Percentiles rank a stretch among this genome's conserved stretches.
These are phyloP conservation scores for Propithecus perrieri DNA, from an alignment of 2,797 vertebrate species.

Conservation along the genomic window DNA sequence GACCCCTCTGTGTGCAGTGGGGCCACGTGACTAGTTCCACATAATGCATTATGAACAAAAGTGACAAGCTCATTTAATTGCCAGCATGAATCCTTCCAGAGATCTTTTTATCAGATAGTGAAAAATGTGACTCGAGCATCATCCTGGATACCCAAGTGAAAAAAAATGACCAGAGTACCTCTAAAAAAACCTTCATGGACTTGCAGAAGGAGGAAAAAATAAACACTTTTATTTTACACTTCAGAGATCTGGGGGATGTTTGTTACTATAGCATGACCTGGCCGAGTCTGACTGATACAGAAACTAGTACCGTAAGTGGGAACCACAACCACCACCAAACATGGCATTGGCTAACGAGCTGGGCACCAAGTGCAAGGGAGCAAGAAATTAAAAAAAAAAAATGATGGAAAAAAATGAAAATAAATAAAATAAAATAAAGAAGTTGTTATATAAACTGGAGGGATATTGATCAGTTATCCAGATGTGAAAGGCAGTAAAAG, in stretches of 20 bases:
- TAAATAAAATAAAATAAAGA: background rate
- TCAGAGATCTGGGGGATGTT: background rate
- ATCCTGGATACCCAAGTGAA: background rate
- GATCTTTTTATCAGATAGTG: background rate
- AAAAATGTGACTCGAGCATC: background rate
- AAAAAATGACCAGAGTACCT: background rate
- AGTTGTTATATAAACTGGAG: background rate
- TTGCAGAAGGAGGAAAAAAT: background rate
- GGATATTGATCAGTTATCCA: background rate
- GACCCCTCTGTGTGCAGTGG: background rate
- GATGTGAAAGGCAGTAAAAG: background rate
- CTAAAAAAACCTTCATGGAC: background rate
- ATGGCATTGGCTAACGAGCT: background rate
- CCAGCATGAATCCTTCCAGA: background rate
- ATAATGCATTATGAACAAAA: background rate
- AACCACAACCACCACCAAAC: background rate
- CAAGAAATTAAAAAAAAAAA: background rate
- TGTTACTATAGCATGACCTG: background rate
- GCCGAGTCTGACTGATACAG: background rate
- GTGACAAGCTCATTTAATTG: background rate
- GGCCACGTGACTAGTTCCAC: background rate
- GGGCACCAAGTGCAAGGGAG: background rate
- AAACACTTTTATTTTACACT: background rate
- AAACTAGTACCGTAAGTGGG: background rate
- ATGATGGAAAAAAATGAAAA: too few relatives aligned